These are phyloP conservation scores for Agrotis exclamationis DNA, from an alignment of 2,888 invertebrate species.

Conservation along the genomic window DNA sequence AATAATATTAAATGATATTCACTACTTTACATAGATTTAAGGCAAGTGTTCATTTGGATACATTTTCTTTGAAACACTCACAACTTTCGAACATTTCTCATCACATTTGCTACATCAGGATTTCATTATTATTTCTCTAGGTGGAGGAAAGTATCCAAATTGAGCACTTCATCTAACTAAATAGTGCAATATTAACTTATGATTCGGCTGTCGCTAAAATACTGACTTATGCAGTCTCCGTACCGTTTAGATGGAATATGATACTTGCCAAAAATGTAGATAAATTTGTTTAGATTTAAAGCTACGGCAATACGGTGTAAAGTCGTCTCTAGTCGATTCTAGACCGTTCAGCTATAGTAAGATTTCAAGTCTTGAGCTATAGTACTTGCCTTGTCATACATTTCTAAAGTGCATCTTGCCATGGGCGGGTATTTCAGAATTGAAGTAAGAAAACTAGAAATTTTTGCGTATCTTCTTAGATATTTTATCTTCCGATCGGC, in stretches of 20 bases:
- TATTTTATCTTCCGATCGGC: neutral
- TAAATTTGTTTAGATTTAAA: slow-evolving; percentile 51
- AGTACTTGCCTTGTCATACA: slow-evolving; percentile 68
- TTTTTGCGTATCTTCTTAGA: slow-evolving; percentile 21
- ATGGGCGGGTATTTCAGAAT: slow-evolving; percentile 33
- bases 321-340: slow-evolving; percentile 43
- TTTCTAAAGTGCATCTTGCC: slow-evolving; percentile 59
- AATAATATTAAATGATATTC: slow-evolving; percentile 64
- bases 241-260: slow-evolving; percentile 63
- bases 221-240: slow-evolving; percentile 74
- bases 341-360: slow-evolving; percentile 41
- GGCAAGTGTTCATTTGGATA: slow-evolving; percentile 64
- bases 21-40: slow-evolving; percentile 67
- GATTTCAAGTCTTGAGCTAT: slow-evolving; percentile 59
- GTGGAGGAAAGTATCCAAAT: slow-evolving; percentile 60
- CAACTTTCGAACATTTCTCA: slow-evolving; percentile 10
- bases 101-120: slow-evolving; percentile 2
- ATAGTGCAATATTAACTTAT: slow-evolving; percentile 76
- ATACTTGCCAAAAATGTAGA: slow-evolving; percentile 67
- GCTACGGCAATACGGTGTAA: slow-evolving; percentile 43
- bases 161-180: slow-evolving; percentile 59
- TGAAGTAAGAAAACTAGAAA: slow-evolving; percentile 2
- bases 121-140: slow-evolving; percentile 3
- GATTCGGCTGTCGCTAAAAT: slow-evolving; percentile 70
- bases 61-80: slow-evolving; percentile 35